Evolutionary conservation across 1,140 invertebrate genomes (phyloP).

Genomic region (Agrypnia vestita): DNA sequence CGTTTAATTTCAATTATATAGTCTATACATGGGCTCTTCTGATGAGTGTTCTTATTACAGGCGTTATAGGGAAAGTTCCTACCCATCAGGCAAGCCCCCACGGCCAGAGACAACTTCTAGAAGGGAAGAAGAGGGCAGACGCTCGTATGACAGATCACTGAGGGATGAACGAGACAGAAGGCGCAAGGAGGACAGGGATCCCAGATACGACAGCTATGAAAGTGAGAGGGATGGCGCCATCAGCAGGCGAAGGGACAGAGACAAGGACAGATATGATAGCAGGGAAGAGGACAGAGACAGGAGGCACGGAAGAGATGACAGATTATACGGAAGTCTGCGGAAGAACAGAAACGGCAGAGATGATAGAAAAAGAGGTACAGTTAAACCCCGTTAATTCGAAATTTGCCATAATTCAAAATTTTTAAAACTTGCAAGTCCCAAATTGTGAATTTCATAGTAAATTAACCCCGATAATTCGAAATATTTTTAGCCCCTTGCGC

Average conservation of each 20-base stretch:
- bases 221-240: conserved; percentile 63
- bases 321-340: conserved; percentile 36
- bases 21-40: too few species aligned
- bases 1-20: too few species aligned
- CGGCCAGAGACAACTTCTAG: conserved; percentile 62
- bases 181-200: conserved; percentile 62
- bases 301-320: conserved; percentile 42
- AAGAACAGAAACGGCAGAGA: conserved; percentile 56
- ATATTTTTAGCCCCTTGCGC: too few species aligned
- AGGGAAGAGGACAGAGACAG: conserved; percentile 55
- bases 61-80: conserved; percentile 68
- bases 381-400: too few species aligned
- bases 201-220: conserved; percentile 66
- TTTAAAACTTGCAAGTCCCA: too few species aligned
- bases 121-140: conserved; percentile 59
- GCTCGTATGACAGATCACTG: conserved; percentile 58
- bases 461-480: too few species aligned
- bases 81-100: conserved; percentile 68
- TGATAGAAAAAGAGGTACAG: conserved; percentile 63
- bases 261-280: conserved; percentile 57
- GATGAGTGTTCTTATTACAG: conserved; percentile 41
- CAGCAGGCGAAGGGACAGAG: conserved; percentile 56
- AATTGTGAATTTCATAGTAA: too few species aligned
- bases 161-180: conserved; percentile 69
- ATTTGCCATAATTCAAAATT: too few species aligned